Conservation (phyloP, 2,797 vertebrate species). For the Tachyglossus aculeatus region DNA sequence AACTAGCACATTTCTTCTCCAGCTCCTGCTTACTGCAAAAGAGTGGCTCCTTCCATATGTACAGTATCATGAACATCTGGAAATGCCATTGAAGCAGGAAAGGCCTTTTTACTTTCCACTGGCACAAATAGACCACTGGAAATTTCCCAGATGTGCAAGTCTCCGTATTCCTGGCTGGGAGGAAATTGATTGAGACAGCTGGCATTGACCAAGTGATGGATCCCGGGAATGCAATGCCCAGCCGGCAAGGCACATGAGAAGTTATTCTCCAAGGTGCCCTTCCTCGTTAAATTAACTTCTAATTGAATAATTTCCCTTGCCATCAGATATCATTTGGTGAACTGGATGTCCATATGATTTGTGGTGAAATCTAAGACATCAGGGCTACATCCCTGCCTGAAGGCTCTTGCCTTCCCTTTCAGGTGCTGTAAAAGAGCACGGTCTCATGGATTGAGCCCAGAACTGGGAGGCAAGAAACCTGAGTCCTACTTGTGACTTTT, state of each 20-base stretch:
- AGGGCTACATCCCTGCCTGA: no score
- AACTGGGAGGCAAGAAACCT: no score
- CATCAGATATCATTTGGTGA: constrained; percentile 21
- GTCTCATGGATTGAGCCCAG: no score
- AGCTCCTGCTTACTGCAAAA: constrained; percentile 47
- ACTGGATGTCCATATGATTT: no score
- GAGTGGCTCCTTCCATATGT: constrained; percentile 38
- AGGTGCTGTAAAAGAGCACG: no score
- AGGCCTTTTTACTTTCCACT: constrained; percentile 59
- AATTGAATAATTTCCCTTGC: constrained; percentile 41
- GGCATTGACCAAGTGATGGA: constrained; percentile 59
- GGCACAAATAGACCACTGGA: constrained; percentile 66
- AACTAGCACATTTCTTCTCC: constrained; percentile 47
- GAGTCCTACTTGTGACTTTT: no score
- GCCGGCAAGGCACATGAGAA: constrained; percentile 41
- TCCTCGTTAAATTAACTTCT: constrained; percentile 56
- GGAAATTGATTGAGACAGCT: constrained; percentile 70
- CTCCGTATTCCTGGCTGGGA: constrained; percentile 56
- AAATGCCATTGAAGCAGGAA: constrained; percentile 62
- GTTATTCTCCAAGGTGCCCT: constrained; percentile 31
- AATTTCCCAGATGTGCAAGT: constrained; percentile 69
- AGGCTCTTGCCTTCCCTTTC: no score
- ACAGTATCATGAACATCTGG: constrained; percentile 63
- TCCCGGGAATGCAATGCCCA: constrained; percentile 35
- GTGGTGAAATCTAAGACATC: no score